Evolutionary conservation across 1,140 invertebrate genomes (phyloP).

Genomic region (Hyles euphorbiae): DNA sequence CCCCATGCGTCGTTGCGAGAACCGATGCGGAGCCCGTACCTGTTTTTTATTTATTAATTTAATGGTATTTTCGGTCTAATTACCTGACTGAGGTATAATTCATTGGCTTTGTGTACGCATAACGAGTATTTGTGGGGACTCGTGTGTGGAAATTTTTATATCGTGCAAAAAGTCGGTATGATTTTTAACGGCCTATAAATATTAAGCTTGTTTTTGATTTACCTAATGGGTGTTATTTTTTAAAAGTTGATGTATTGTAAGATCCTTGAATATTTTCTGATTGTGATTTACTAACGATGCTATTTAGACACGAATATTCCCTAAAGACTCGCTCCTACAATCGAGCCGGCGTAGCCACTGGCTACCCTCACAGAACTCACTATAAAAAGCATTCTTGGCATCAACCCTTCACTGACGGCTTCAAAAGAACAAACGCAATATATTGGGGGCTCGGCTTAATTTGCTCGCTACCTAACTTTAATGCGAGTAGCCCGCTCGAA

Average conservation of each 20-base stretch:
- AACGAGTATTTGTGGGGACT: constrained; percentile 53
- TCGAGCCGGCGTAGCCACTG: neutral
- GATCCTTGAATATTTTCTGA: no score
- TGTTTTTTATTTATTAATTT: constrained; percentile 76
- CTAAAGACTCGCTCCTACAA: no score
- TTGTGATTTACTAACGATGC: no score
- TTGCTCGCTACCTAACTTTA: constrained; percentile 67
- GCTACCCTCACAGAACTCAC: constrained; percentile 10
- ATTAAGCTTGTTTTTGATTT: neutral
- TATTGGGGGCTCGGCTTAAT: constrained; percentile 68
- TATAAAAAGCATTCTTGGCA: constrained; percentile 76
- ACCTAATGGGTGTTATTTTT: no score
- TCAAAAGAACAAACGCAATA: constrained; percentile 76
- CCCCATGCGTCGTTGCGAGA: constrained; percentile 50
- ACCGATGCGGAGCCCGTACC: constrained; percentile 51
- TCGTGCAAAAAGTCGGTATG: constrained; percentile 1
- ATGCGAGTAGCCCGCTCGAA: constrained; percentile 60
- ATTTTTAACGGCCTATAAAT: neutral
- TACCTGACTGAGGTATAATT: constrained; percentile 72
- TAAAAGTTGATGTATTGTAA: no score
- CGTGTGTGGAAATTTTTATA: constrained; percentile 36
- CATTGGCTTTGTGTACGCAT: constrained; percentile 47
- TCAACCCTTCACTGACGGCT: constrained; percentile 71
- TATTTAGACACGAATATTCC: no score
- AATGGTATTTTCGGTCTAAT: constrained; percentile 75